Evolutionary conservation across 2,888 invertebrate species (phyloP), one percentile per base, ranked within the genome.

Genomic region (Morpho helenor): DNA sequence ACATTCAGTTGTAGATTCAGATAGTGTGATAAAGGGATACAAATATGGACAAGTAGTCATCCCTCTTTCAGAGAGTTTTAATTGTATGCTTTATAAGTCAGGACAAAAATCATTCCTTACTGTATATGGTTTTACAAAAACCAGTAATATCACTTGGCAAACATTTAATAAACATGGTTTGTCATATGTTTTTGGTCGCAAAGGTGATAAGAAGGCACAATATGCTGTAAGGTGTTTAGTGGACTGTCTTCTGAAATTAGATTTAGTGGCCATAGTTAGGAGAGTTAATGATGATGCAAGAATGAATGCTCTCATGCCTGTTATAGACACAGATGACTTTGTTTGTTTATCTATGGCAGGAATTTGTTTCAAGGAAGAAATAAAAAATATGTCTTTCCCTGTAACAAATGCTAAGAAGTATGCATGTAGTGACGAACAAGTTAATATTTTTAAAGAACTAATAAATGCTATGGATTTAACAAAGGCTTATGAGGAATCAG

Each of bases 381-480:
- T 94, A 57, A 91, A 94, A 62, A 89, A 91, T 67, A 94, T 93
- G 91, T 86, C 92, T 42, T 95, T 96, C 72, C 93, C 94, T 7
- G 79, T 92, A 7, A 87, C 95, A 43, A 77, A 80, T 52, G 80
- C 89, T 0, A 87, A 87, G 57, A 92, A 91, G 69, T 88, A 85
- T 57, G 73, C 82, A 53, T 90, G 88, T 54, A 84, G 79, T 31
- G 62, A 80, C 44, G 89, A 88, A 61, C 95, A 95, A 80, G 82
- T 94, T 10, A 73, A 89, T 66, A 92, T 92, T 44, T 91, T 95
- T 56, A 94, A 94, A 74, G 82, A 91, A 59, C 86, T 95, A 0
- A 95, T 95, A 16, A 91, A 91, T 70, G 80, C 90, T 51, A 94
- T 95, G 94, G 93, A 95, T 76, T 79, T 93, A 53, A 91, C 92